Conservation (phyloP, 53 echinoderm and acorn worm genomes). For the Antedon mediterranea region DNA sequence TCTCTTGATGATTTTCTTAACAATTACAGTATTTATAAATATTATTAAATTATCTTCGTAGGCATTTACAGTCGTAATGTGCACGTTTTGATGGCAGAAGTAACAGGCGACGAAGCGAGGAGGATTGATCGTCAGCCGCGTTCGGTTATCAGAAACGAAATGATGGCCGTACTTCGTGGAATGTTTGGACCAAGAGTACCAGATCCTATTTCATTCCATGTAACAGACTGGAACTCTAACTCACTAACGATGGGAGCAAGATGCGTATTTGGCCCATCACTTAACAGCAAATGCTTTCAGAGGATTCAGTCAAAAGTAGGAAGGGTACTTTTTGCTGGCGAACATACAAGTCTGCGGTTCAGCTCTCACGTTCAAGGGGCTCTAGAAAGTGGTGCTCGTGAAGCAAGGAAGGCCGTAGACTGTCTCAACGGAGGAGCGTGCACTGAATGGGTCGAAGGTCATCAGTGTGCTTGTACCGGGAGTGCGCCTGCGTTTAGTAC, state of each 20-base stretch:
- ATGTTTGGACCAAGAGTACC: conserved; percentile 9
- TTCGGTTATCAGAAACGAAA: conserved; percentile 8
- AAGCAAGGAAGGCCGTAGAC: neutral
- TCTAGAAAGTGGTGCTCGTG: neutral
- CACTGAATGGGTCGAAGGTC: conserved; percentile 21
- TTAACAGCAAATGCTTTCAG: neutral
- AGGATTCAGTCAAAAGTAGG: conserved; percentile 27
- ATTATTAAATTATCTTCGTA: neutral
- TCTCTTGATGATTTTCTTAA: no score
- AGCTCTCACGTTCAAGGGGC: conserved; percentile 28
- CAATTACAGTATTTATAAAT: neutral
- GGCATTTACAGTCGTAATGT: conserved; percentile 3
- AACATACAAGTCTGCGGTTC: conserved; percentile 19
- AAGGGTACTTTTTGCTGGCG: conserved; percentile 29
- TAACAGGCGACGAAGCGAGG: conserved; percentile 38
- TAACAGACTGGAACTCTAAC: neutral
- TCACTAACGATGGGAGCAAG: neutral
- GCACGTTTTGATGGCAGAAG: conserved; percentile 20
- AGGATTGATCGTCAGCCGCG: conserved; percentile 24
- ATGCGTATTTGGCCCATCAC: neutral
- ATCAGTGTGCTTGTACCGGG: conserved; percentile 18
- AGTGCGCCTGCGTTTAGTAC: conserved; percentile 7
- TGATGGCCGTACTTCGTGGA: conserved; percentile 20
- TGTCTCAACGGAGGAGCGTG: conserved; percentile 26
- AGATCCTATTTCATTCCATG: neutral